Percentiles rank a stretch among this genome's conserved stretches.
Evolutionary conservation across 2,113 vertebrate genomes (phyloP).

Genomic region (Solea solea): DNA sequence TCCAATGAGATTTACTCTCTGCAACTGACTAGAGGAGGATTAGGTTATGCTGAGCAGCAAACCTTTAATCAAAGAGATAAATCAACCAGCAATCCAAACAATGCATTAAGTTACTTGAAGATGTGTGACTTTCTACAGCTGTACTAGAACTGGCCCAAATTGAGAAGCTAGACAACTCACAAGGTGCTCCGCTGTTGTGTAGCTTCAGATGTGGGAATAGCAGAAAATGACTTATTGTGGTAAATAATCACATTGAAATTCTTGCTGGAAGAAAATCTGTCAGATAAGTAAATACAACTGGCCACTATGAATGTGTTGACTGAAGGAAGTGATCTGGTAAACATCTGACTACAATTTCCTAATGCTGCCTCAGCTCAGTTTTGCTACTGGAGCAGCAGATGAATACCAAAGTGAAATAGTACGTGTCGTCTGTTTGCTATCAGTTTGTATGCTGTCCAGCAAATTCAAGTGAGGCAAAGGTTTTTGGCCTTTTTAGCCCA

Average conservation of each 20-base stretch:
- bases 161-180: background rate
- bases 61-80: too few species aligned
- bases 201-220: too few species aligned
- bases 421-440: background rate
- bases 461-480: background rate
- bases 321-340: conserved; percentile 6
- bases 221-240: background rate
- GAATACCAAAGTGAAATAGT: background rate
- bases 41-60: too few species aligned
- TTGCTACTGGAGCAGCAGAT: background rate
- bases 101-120: too few species aligned
- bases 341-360: conserved; percentile 2
- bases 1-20: too few species aligned
- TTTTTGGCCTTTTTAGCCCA: background rate
- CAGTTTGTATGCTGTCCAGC: background rate
- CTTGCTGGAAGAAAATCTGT: background rate
- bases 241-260: background rate
- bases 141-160: too few species aligned
- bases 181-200: background rate
- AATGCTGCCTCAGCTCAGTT: background rate
- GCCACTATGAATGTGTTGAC: conserved; percentile 1
- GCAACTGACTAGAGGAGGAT: too few species aligned
- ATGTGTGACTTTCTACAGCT: too few species aligned
- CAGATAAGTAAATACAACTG: background rate
- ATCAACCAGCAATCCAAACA: too few species aligned